Percentiles rank a stretch among this genome's conserved stretches.
phyloP scores from a whole-genome alignment of 2,888 invertebrate genomes.

The Meiosimyza decipiens region DNA sequence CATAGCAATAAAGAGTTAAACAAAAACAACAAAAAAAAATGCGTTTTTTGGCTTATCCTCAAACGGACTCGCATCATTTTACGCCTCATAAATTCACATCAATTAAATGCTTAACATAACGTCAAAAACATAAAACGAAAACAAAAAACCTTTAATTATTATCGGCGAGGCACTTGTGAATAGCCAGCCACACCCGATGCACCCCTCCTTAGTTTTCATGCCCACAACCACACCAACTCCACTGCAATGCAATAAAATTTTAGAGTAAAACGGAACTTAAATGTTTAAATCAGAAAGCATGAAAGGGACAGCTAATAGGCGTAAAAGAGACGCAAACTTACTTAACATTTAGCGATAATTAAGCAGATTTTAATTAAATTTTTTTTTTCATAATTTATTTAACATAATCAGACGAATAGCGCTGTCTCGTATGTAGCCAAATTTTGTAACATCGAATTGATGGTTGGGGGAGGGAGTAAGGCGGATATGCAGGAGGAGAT shows the following conservation, averaged over 20 bases:
- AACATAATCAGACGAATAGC: background rate
- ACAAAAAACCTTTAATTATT: constrained; percentile 28
- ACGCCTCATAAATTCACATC: constrained; percentile 35
- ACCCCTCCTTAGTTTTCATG: background rate
- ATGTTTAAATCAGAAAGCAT: no score
- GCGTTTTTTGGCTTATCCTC: background rate
- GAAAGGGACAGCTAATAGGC: no score
- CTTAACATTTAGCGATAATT: no score
- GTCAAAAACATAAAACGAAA: constrained; percentile 27
- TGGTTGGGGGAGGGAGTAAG: background rate
- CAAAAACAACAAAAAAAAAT: constrained; percentile 6
- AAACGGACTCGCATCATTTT: background rate
- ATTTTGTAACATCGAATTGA: background rate
- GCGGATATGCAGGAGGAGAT: background rate
- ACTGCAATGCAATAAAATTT: background rate
- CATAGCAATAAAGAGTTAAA: no score
- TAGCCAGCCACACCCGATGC: background rate
- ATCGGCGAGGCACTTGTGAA: constrained; percentile 18
- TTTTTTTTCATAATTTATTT: background rate
- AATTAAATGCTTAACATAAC: constrained; percentile 37
- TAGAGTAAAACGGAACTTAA: no score
- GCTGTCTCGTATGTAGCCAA: background rate
- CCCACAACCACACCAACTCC: background rate
- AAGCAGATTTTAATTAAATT: no score
- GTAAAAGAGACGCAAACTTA: no score